These are phyloP conservation scores for Hiodon tergisus DNA, from an alignment of 2,113 vertebrate genomes.

Conservation along the genomic window DNA sequence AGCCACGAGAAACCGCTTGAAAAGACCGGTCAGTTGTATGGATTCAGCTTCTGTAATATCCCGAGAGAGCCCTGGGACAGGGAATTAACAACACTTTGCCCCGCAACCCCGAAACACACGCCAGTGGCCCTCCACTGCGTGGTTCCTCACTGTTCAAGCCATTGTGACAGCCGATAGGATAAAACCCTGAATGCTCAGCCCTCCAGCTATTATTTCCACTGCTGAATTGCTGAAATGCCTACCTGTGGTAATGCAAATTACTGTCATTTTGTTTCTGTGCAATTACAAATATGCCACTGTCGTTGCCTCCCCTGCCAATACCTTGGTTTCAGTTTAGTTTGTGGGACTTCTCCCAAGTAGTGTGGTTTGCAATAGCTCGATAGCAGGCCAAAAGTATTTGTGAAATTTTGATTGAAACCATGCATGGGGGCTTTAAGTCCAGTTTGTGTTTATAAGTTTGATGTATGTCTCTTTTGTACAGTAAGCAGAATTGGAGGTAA, in stretches of 20 bases:
- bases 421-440: constrained; percentile 46
- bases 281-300: constrained; percentile 68
- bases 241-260: constrained; percentile 62
- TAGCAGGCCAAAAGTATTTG: constrained; percentile 62
- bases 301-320: constrained; percentile 62
- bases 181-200: constrained; percentile 32
- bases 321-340: constrained; percentile 63
- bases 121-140: background rate
- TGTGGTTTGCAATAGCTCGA: constrained; percentile 63
- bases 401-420: constrained; percentile 67
- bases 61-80: too few relatives aligned
- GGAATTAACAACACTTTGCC: too few relatives aligned
- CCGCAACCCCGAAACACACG: background rate
- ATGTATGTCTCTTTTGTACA: constrained; percentile 37
- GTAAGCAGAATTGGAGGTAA: constrained; percentile 10
- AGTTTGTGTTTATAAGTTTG: constrained; percentile 37
- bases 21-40: background rate
- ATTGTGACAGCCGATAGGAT: constrained; percentile 13
- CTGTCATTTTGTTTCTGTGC: constrained; percentile 64
- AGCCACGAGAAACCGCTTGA: background rate
- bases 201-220: constrained; percentile 50
- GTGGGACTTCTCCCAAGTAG: constrained; percentile 57
- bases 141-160: constrained; percentile 2
- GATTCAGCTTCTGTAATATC: too few relatives aligned
- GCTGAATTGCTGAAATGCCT: constrained; percentile 58